phyloP scores from a whole-genome alignment of 2,113 vertebrate species.

The Urocitellus parryii region DNA sequence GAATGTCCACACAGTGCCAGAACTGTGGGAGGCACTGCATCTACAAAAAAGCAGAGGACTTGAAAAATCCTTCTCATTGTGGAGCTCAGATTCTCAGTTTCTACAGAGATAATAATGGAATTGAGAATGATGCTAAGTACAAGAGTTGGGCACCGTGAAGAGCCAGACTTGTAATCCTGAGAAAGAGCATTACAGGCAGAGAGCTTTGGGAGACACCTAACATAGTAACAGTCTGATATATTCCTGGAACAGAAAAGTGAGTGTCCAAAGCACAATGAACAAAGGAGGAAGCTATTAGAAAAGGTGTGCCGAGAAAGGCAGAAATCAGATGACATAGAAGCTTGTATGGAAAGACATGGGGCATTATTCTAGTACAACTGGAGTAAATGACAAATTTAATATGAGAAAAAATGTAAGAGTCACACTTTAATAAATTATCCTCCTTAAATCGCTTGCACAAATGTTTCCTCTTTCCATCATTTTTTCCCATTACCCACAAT shows the following conservation, averaged over 20 bases:
- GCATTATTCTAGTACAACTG: neutral
- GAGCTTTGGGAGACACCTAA: neutral
- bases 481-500: neutral
- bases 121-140: neutral
- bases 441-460: neutral
- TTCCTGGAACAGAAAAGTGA: neutral
- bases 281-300: neutral
- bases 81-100: neutral
- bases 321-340: neutral
- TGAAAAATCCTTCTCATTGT: rapidly evolving
- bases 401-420: neutral
- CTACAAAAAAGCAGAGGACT: neutral
- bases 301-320: neutral
- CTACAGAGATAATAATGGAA: neutral
- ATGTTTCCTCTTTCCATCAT: neutral
- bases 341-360: neutral
- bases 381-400: neutral
- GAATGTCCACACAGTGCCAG: too few species aligned
- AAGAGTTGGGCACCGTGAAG: neutral
- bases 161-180: neutral
- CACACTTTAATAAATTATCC: neutral
- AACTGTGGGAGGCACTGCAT: rapidly evolving
- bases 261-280: neutral
- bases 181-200: neutral
- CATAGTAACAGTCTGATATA: neutral